Percentiles rank a stretch among this genome's conserved stretches.
phyloP scores from a whole-genome alignment of 1,140 invertebrate species.

The Zaprionus africanus region DNA sequence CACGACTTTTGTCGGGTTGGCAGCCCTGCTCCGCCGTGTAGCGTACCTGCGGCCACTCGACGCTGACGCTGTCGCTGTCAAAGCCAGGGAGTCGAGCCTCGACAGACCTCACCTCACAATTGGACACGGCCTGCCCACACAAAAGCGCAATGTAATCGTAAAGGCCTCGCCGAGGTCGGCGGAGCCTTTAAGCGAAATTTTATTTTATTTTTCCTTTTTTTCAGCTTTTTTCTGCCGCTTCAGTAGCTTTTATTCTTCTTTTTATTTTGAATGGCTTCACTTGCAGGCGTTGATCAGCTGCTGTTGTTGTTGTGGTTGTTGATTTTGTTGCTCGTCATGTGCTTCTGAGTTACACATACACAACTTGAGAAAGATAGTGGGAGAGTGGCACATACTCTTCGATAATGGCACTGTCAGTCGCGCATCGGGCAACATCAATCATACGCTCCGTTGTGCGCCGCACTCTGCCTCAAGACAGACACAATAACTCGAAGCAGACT shows the following conservation, averaged over 20 bases:
- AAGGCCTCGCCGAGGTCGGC: background rate
- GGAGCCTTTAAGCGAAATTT: constrained; percentile 13
- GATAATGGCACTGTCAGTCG: constrained; percentile 71
- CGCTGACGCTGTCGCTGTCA: constrained; percentile 36
- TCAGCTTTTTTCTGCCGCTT: background rate
- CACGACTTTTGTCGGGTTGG: background rate
- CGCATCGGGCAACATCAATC: constrained; percentile 74
- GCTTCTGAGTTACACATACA: constrained; percentile 32
- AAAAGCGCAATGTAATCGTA: constrained; percentile 27
- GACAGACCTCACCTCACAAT: background rate
- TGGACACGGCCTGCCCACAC: constrained; percentile 7
- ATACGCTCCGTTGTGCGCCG: constrained; percentile 64
- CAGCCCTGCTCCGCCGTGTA: constrained; percentile 30
- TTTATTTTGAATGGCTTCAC: constrained; percentile 15
- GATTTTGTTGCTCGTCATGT: constrained; percentile 48
- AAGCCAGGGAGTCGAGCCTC: constrained; percentile 3
- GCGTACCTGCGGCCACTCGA: constrained; percentile 33
- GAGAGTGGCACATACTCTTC: constrained; percentile 38
- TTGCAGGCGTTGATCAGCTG: constrained; percentile 21
- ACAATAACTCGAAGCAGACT: constrained; percentile 52
- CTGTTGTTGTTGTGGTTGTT: constrained; percentile 41
- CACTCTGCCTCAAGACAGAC: constrained; percentile 52
- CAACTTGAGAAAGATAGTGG: background rate
- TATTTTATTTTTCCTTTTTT: constrained; percentile 5
- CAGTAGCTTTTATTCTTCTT: background rate